A percentile compares a stretch with the other conserved stretches of the same genome.
These are phyloP conservation scores for Ophonus ardosiacus DNA, from an alignment of 2,888 invertebrate species.

Conservation along the genomic window DNA sequence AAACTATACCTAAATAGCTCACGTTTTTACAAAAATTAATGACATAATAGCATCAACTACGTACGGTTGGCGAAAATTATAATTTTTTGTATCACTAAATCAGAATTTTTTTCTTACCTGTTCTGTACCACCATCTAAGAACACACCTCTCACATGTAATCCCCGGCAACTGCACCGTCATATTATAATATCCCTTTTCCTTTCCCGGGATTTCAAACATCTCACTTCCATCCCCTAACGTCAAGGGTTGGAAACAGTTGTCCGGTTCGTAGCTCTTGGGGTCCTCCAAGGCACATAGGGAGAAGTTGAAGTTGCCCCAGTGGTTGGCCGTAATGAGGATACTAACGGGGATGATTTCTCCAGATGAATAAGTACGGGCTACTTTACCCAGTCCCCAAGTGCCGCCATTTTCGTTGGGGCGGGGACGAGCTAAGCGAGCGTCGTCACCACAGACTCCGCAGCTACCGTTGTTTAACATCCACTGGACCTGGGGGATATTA, in stretches of 20 bases:
- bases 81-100: too few relatives aligned
- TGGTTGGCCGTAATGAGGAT: constrained; percentile 75
- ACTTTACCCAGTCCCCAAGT: constrained; percentile 75
- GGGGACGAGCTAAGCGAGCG: constrained; percentile 71
- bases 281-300: constrained; percentile 62
- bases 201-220: constrained; percentile 66
- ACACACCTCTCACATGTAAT: constrained; percentile 72
- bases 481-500: constrained; percentile 65
- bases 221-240: constrained; percentile 67
- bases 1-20: too few relatives aligned
- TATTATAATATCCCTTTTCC: constrained; percentile 65
- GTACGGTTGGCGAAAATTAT: too few relatives aligned
- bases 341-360: constrained; percentile 70
- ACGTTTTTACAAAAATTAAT: too few relatives aligned
- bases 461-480: constrained; percentile 66
- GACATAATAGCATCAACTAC: too few relatives aligned
- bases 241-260: constrained; percentile 69
- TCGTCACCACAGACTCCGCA: constrained; percentile 73
- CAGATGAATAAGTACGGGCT: constrained; percentile 71
- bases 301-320: constrained; percentile 56
- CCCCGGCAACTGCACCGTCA: constrained; percentile 70
- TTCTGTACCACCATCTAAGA: constrained; percentile 73
- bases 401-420: constrained; percentile 74
- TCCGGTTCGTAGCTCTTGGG: constrained; percentile 68
- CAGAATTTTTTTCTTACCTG: constrained; percentile 68